These are phyloP conservation scores for Drosophila tani DNA, from an alignment of 1,140 invertebrate species.

Conservation along the genomic window DNA sequence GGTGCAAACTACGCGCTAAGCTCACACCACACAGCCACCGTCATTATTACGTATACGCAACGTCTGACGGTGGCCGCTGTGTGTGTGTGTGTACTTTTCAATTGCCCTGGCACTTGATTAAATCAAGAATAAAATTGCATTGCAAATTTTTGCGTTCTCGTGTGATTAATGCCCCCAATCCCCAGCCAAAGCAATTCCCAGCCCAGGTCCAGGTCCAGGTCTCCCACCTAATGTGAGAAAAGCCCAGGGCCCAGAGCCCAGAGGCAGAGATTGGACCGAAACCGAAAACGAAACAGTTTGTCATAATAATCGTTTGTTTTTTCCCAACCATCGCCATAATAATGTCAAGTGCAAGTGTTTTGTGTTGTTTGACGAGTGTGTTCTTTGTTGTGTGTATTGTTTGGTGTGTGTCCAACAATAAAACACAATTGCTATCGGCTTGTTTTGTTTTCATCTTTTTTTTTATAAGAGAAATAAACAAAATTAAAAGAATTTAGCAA, in stretches of 20 bases:
- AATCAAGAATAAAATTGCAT: constrained; percentile 77
- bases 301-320: constrained; percentile 66
- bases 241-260: constrained; percentile 5
- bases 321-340: constrained; percentile 33
- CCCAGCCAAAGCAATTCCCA: not conserved
- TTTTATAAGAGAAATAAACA: not conserved
- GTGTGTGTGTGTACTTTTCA: constrained; percentile 28
- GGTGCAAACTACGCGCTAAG: constrained; percentile 74
- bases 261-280: constrained; percentile 38
- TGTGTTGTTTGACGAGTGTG: constrained; percentile 1
- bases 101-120: constrained; percentile 76
- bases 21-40: constrained; percentile 63
- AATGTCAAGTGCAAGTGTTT: constrained; percentile 76
- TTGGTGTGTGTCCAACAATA: constrained; percentile 1
- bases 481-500: not conserved
- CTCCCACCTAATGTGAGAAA: constrained; percentile 8
- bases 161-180: constrained; percentile 40
- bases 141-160: constrained; percentile 69
- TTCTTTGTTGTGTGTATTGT: not conserved
- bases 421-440: constrained; percentile 11
- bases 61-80: constrained; percentile 23
- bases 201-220: not conserved
- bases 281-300: constrained; percentile 39
- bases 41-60: constrained; percentile 73
- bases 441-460: not conserved